Conservation (phyloP, 2,888 invertebrate species). For the Anthophora plumipes region DNA sequence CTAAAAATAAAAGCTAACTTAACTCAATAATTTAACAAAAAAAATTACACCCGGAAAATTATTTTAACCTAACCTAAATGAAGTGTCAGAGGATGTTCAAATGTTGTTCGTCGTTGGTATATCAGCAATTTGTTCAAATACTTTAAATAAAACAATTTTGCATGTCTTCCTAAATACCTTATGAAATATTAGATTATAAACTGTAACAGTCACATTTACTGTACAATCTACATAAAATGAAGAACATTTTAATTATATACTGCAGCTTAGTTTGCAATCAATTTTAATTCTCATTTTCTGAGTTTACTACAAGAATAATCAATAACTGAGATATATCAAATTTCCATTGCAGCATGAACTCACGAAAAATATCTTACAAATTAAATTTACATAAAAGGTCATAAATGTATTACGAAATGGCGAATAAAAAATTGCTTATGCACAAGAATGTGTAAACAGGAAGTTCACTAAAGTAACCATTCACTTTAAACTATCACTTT, state of each 20-base stretch:
- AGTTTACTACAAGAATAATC: background rate
- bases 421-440: background rate
- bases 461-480: background rate
- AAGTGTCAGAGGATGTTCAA: background rate
- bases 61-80: conserved; percentile 19
- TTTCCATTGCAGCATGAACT: conserved; percentile 12
- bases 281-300: background rate
- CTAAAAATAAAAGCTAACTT: background rate
- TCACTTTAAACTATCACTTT: conserved; percentile 20
- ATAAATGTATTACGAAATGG: background rate
- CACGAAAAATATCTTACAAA: conserved; percentile 3
- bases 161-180: background rate
- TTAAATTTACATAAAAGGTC: background rate
- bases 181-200: no score
- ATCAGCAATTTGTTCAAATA: background rate
- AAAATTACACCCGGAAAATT: background rate
- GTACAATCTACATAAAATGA: no score
- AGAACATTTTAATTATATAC: no score
- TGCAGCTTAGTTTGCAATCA: background rate
- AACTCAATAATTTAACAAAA: conserved; percentile 7
- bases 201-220: no score
- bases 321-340: background rate
- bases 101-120: background rate
- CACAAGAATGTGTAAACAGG: background rate
- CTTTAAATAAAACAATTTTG: background rate